phyloP scores from a whole-genome alignment of 2,888 invertebrate genomes.

The Lasioglossum malachurum region DNA sequence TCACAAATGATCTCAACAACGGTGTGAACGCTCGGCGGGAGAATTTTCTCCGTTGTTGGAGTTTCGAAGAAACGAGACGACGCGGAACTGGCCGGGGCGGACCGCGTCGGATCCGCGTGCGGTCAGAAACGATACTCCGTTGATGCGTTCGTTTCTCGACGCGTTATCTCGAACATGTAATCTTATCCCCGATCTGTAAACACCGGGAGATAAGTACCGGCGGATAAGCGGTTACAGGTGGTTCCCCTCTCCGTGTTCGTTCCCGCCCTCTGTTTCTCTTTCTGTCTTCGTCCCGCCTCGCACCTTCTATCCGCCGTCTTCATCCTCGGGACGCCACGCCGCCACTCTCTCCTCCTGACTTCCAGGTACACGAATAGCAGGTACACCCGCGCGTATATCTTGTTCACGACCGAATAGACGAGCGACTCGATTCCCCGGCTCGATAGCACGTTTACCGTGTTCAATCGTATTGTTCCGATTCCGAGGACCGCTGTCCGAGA shows the following conservation, averaged over 20 bases:
- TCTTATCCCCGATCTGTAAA: slow-evolving; percentile 74
- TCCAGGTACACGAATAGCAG: slow-evolving; percentile 23
- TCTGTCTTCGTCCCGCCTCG: slow-evolving; percentile 6
- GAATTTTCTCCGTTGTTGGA: neutral
- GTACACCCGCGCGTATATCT: neutral
- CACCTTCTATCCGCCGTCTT: slow-evolving; percentile 29
- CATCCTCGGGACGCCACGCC: slow-evolving; percentile 20
- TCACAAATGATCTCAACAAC: neutral
- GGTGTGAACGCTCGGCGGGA: neutral
- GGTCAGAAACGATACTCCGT: slow-evolving; percentile 59
- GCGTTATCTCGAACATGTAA: slow-evolving; percentile 67
- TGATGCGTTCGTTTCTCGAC: slow-evolving; percentile 60
- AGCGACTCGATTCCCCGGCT: slow-evolving; percentile 7
- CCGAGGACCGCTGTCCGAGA: neutral
- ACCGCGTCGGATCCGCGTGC: slow-evolving; percentile 11
- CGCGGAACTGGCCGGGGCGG: neutral
- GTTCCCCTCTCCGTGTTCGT: slow-evolving; percentile 47
- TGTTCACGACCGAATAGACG: neutral
- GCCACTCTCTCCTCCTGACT: slow-evolving; percentile 26
- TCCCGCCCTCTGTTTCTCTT: slow-evolving; percentile 36
- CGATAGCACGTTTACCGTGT: slow-evolving; percentile 16
- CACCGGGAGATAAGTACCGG: slow-evolving; percentile 68
- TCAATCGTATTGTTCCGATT: slow-evolving; percentile 5
- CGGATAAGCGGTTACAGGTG: slow-evolving; percentile 72
- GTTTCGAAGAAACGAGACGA: neutral